A percentile compares a stretch with the other conserved stretches of the same genome.
These are phyloP conservation scores for Drosophila koepferae DNA, from an alignment of 2,888 invertebrate genomes.

Conservation along the genomic window DNA sequence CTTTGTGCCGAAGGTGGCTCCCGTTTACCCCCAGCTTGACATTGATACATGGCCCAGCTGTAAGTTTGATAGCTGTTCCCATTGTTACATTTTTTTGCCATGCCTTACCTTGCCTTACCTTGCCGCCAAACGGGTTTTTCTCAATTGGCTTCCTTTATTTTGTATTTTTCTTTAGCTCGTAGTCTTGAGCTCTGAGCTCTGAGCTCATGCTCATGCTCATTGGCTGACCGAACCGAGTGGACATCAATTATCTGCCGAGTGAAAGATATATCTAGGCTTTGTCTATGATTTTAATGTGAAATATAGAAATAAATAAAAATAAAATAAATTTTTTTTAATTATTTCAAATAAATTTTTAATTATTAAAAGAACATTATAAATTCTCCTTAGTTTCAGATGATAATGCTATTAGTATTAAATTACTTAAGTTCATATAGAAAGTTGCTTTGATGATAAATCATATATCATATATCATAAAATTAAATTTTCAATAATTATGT, in stretches of 20 bases:
- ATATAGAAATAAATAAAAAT: too few relatives aligned
- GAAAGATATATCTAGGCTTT: not conserved
- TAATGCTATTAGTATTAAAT: too few relatives aligned
- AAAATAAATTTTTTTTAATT: too few relatives aligned
- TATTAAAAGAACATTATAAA: too few relatives aligned
- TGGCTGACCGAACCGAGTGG: slow-evolving; percentile 50
- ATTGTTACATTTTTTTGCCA: slow-evolving; percentile 63
- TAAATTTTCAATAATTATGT: too few relatives aligned
- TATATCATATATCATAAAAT: too few relatives aligned
- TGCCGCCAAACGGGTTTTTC: slow-evolving; percentile 34
- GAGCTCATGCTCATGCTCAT: slow-evolving; percentile 33
- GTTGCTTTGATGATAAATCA: too few relatives aligned
- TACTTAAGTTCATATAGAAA: too few relatives aligned
- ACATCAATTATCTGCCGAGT: slow-evolving; percentile 44
- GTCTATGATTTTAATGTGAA: not conserved
- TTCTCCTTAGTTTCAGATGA: too few relatives aligned
- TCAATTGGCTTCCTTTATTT: slow-evolving; percentile 44
- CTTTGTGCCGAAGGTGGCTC: slow-evolving; percentile 54
- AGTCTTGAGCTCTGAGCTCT: slow-evolving; percentile 16
- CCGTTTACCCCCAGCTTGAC: slow-evolving; percentile 60
- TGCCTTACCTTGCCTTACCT: not conserved
- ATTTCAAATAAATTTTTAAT: too few relatives aligned
- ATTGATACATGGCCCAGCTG: slow-evolving; percentile 75
- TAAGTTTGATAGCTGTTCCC: slow-evolving; percentile 74
- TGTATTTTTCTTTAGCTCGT: not conserved